phyloP scores from a whole-genome alignment of 2,113 vertebrate genomes.

The Solenodon paradoxus region DNA sequence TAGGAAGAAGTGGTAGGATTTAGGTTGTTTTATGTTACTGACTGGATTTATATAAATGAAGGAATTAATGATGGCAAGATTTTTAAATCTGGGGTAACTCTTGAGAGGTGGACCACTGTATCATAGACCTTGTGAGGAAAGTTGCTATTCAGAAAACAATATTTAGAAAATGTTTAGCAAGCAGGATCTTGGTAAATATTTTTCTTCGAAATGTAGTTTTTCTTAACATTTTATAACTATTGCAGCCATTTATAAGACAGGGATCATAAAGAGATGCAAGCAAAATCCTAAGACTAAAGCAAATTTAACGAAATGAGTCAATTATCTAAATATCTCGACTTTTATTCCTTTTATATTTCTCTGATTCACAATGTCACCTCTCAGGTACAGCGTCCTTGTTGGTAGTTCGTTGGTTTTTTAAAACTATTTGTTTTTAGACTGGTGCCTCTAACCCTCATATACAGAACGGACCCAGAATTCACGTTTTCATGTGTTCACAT shows the following conservation, averaged over 20 bases:
- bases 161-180: slow-evolving; percentile 27
- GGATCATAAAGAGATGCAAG: not conserved
- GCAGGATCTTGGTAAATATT: not conserved
- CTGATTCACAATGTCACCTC: not conserved
- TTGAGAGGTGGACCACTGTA: not conserved
- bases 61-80: not conserved
- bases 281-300: not conserved
- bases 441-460: not conserved
- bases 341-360: not conserved
- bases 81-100: not conserved
- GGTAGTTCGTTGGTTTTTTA: no score
- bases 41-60: not conserved
- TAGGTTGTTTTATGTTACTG: no score
- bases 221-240: not conserved
- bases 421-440: not conserved
- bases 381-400: not conserved
- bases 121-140: not conserved
- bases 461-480: not conserved
- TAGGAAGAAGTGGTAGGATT: not conserved
- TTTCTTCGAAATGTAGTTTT: not conserved
- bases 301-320: not conserved
- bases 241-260: not conserved
- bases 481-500: not conserved
- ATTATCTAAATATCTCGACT: not conserved
- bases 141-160: not conserved